Base-by-base conservation (phyloP, 2,113 vertebrate genomes). In the Apodemus sylvaticus region DNA sequence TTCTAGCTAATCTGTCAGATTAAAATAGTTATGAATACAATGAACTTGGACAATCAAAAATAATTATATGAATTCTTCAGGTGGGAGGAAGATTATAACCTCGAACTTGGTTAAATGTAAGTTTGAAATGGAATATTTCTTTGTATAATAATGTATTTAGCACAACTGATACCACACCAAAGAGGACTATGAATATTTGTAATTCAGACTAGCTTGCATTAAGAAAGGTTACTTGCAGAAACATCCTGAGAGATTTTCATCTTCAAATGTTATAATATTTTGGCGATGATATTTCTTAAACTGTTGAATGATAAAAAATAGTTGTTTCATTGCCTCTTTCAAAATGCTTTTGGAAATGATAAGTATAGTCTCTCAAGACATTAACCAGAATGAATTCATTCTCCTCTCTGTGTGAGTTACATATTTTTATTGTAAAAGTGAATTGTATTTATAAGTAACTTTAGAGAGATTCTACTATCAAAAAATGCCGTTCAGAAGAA, bases 81-180 rank as follows among this genome's bases (percentile, higher is more conserved):
- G 45, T 87, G 26, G 20, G 55, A 94, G 58, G 7, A 68, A 45
- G 13, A 94, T n/a, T 29, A 85, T 73, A 94, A 82, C 13, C 94
- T 96, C 90, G 42, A 94, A 95, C 19, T 70, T 91, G 73, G 29
- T n/a, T 17, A 97, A 92, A 89, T 95, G 13, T 81, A 96, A 93
- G 70, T 68, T 93, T 94, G 64, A 73, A 8, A 76, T 88, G 24
- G 60, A 94, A 45, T 86, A 5, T 1, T 88, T 62, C 79, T 94
- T 92, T 19, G 66, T 66, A 26, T 86, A 48, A 70, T 91, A 89
- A 86, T 91, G 64, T 89, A 20, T 78, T 93, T 95, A 45, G 3
- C 60, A 93, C 45, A 94, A 48, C 13, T 91, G 22, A 90, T 95
- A 94, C 48, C 92, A 48, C 82, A 89, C 89, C 93, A 96, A 94